These are phyloP conservation scores for Halyomorpha halys DNA, from an alignment of 1,140 invertebrate species.

Conservation along the genomic window DNA sequence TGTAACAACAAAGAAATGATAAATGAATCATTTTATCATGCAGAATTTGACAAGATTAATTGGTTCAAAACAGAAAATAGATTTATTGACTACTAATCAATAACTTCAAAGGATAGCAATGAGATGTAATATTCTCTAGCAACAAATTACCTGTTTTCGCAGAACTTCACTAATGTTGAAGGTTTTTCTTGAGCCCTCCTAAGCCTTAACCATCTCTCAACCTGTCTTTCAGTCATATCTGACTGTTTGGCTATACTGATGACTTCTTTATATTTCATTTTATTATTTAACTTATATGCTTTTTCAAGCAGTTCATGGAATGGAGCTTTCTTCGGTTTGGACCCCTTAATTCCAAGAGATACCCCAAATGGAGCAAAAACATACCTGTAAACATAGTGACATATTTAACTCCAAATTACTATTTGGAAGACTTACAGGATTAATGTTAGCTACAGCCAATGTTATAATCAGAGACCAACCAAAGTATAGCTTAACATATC, in stretches of 20 bases:
- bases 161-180: constrained; percentile 82
- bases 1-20: constrained; percentile 35
- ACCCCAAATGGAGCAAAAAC: constrained; percentile 65
- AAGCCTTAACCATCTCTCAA: constrained; percentile 81
- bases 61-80: too few relatives aligned
- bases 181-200: constrained; percentile 73
- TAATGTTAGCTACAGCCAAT: too few relatives aligned
- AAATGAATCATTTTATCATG: too few relatives aligned
- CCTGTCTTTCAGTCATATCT: constrained; percentile 75
- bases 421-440: too few relatives aligned
- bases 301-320: constrained; percentile 59
- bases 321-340: constrained; percentile 58
- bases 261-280: constrained; percentile 66
- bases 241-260: constrained; percentile 70
- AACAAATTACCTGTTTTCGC: constrained; percentile 58
- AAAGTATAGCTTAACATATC: too few relatives aligned
- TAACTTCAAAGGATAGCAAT: too few relatives aligned
- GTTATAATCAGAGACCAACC: too few relatives aligned
- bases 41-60: too few relatives aligned
- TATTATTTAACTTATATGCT: constrained; percentile 52
- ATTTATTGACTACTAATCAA: too few relatives aligned
- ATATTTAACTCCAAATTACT: too few relatives aligned
- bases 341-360: constrained; percentile 65
- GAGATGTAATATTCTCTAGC: background rate
- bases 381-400: constrained; percentile 46